Evolutionary conservation across 2,113 vertebrate genomes (phyloP), one percentile per base, ranked within the genome.

Genomic region (Myxocyprinus asiaticus): DNA sequence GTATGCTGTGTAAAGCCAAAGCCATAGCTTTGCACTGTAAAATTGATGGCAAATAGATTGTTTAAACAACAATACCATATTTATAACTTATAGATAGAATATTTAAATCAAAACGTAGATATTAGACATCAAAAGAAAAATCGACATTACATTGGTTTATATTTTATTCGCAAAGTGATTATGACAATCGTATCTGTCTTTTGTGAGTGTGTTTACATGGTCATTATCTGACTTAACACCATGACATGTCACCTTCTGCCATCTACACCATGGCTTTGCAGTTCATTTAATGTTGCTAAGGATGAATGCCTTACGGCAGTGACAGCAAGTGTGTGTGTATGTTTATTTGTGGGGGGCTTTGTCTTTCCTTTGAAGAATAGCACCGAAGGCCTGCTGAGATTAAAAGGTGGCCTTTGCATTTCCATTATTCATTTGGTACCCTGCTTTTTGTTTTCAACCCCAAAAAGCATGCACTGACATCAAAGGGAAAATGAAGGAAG

Each of bases 371-470:
- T 88, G 86, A 88, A 89, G 86, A 84, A 43, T 67, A 80, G 55
- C 72, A 83, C 85, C 79, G 78, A 82, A 80, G 87, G 86, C 86
- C 85, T 86, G 82, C 83, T 83, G 87, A 87, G 86, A 87, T 90
- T 87, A 89, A 85, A 86, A 84, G 84, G 81, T 86, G 86, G 80
- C 78, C 59, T 79, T 87, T 33, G 22, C 22, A 33, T 33, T 33
- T 33, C 22, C 22, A 33, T 33, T 90, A 89, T 91, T 89, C 81
- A 86, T 84, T 81, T 85, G 82, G 74, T 85, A 79, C 82, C 87
- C 81, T 83, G 84, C 83, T 82, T 87, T 89, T 88, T 88, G 85
- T 87, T 89, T 86, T 85, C 68, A 82, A 83, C 81, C 61, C 72
- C 66, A 79, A 84, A 81, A 87, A 83, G 86, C 71, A 71, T 43